These are phyloP conservation scores for Austrolebias charrua DNA, from an alignment of 2,797 vertebrate genomes.

Conservation along the genomic window DNA sequence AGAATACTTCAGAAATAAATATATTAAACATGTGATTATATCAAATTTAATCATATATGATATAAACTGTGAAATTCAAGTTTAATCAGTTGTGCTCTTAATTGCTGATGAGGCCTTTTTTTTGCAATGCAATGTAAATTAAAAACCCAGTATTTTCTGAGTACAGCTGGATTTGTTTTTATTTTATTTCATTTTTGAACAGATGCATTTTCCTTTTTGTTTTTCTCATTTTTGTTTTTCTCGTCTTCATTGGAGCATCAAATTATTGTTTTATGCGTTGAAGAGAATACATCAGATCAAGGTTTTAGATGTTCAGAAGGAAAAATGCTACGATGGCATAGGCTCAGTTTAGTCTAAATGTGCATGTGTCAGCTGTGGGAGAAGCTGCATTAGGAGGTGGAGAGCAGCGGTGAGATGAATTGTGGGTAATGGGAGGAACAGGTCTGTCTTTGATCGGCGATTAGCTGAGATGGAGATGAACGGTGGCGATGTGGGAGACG, in stretches of 20 bases:
- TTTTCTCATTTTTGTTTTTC: constrained; percentile 42
- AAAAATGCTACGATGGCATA: constrained; percentile 31
- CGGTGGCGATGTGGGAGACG: constrained; percentile 42
- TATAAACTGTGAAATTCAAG: neutral
- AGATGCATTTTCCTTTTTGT: constrained; percentile 13
- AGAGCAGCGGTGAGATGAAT: constrained; percentile 38
- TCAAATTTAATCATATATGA: neutral
- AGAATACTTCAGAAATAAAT: no score
- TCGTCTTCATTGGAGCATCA: constrained; percentile 5
- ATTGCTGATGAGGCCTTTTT: neutral
- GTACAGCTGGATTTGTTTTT: constrained; percentile 20
- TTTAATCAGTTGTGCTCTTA: constrained; percentile 6
- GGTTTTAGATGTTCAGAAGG: neutral
- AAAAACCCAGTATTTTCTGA: constrained; percentile 2
- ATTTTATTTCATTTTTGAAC: constrained; percentile 39
- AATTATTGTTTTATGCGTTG: constrained; percentile 9
- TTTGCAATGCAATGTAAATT: neutral
- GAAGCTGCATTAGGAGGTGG: constrained; percentile 29
- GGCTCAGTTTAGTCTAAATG: constrained; percentile 42
- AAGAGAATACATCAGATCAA: constrained; percentile 19
- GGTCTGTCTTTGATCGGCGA: constrained; percentile 51
- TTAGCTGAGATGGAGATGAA: constrained; percentile 55
- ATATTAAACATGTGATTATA: no score
- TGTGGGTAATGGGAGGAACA: constrained; percentile 33
- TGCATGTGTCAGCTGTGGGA: constrained; percentile 45